phyloP scores from a whole-genome alignment of 2,888 invertebrate species.

The Amphipoea lucens region DNA sequence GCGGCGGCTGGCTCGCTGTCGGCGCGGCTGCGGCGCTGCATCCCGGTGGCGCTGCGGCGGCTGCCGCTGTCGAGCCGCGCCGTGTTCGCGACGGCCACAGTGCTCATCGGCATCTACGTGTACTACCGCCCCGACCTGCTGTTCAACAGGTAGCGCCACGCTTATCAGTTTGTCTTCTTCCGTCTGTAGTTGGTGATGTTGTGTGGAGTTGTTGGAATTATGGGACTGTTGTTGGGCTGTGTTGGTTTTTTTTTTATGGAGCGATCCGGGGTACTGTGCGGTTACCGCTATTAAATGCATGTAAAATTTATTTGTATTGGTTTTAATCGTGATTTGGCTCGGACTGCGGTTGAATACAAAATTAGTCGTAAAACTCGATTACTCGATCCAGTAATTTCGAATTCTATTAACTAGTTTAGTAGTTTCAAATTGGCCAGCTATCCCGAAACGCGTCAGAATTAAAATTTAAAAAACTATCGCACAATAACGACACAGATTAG shows the following conservation, averaged over 20 bases:
- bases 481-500: not conserved
- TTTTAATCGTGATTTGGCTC: not conserved
- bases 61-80: slow-evolving; percentile 84
- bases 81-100: slow-evolving; percentile 89
- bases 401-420: not conserved
- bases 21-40: slow-evolving; percentile 64
- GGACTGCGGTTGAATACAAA: not conserved
- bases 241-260: not conserved
- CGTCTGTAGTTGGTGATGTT: slow-evolving; percentile 69
- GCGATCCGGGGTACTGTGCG: not conserved
- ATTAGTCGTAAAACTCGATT: not conserved
- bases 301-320: not conserved
- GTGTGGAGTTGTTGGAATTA: slow-evolving; percentile 46
- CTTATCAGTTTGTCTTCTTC: slow-evolving; percentile 86
- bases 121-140: slow-evolving; percentile 89
- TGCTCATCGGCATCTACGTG: slow-evolving; percentile 90
- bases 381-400: not conserved
- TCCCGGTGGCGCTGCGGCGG: slow-evolving; percentile 81
- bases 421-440: not conserved
- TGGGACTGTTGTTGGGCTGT: not conserved
- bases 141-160: slow-evolving; percentile 86
- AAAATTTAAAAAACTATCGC: not conserved
- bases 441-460: not conserved
- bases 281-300: not conserved
- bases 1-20: slow-evolving; percentile 33